Percentiles rank a stretch among this genome's conserved stretches.
Conservation (phyloP, 2,888 invertebrate species). For the Latheticus oryzae region DNA sequence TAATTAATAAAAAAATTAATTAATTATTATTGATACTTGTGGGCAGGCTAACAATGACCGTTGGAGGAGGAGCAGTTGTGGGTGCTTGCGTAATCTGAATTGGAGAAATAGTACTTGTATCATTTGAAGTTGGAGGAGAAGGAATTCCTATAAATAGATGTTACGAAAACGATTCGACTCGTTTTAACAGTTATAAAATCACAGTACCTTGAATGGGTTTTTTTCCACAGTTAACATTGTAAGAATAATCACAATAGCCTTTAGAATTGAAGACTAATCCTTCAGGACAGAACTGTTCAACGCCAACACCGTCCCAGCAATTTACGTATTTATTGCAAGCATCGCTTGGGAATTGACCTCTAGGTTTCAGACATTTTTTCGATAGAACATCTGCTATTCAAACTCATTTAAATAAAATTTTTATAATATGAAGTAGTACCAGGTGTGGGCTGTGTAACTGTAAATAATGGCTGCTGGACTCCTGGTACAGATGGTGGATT, state of each 20-base stretch:
- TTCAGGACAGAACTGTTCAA: slow-evolving; percentile 75
- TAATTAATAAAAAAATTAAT: slow-evolving; percentile 3
- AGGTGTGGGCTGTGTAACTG: not conserved
- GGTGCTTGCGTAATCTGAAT: slow-evolving; percentile 24
- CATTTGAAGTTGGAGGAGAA: slow-evolving; percentile 12
- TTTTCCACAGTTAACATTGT: slow-evolving; percentile 73
- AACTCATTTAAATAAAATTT: no score
- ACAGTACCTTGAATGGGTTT: slow-evolving; percentile 59
- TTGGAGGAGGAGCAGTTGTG: slow-evolving; percentile 30
- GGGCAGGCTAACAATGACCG: slow-evolving; percentile 37
- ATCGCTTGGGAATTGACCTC: slow-evolving; percentile 74
- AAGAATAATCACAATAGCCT: slow-evolving; percentile 73
- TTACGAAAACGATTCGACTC: not conserved
- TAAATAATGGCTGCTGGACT: not conserved
- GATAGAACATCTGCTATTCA: slow-evolving; percentile 38
- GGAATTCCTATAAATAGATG: slow-evolving; percentile 21
- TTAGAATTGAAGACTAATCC: slow-evolving; percentile 72
- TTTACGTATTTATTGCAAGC: slow-evolving; percentile 75
- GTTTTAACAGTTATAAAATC: slow-evolving; percentile 6
- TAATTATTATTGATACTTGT: slow-evolving; percentile 29
- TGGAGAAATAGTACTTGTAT: slow-evolving; percentile 18
- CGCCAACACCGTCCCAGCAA: slow-evolving; percentile 78
- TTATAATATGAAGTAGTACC: no score
- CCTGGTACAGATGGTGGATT: not conserved
- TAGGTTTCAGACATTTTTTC: slow-evolving; percentile 64